Conservation (phyloP, 2,797 vertebrate species). For the Paedocypris micromegethes region DNA sequence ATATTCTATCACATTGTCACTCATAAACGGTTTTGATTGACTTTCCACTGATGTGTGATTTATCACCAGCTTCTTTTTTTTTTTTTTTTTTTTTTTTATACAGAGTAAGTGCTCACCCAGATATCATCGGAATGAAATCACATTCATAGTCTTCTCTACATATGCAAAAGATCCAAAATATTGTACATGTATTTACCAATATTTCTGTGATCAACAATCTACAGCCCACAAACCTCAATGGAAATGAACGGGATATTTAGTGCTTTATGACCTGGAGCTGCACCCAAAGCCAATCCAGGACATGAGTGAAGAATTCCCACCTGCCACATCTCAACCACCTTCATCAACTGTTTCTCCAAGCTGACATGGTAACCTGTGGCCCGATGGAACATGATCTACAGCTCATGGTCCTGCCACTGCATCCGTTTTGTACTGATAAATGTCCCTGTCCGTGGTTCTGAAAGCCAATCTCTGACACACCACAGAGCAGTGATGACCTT, state of each 20-base stretch:
- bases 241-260: slow-evolving; percentile 52
- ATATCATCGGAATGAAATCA: neutral
- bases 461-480: slow-evolving; percentile 52
- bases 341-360: slow-evolving; percentile 52
- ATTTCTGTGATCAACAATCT: slow-evolving; percentile 54
- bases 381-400: slow-evolving; percentile 64
- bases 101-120: neutral
- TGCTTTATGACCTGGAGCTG: slow-evolving; percentile 54
- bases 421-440: slow-evolving; percentile 38
- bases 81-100: too few relatives aligned
- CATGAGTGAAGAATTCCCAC: slow-evolving; percentile 55
- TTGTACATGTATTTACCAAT: slow-evolving; percentile 54
- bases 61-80: too few relatives aligned
- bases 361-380: slow-evolving; percentile 61
- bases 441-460: slow-evolving; percentile 58
- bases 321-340: slow-evolving; percentile 37
- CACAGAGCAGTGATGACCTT: slow-evolving; percentile 35
- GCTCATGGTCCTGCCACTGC: slow-evolving; percentile 33
- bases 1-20: too few relatives aligned
- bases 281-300: slow-evolving; percentile 46
- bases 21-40: too few relatives aligned
- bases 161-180: too few relatives aligned
- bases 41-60: too few relatives aligned
- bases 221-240: slow-evolving; percentile 55
- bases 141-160: too few relatives aligned